Base-by-base conservation (phyloP, 2,888 invertebrate genomes). In the Cerastis rubricosa region DNA sequence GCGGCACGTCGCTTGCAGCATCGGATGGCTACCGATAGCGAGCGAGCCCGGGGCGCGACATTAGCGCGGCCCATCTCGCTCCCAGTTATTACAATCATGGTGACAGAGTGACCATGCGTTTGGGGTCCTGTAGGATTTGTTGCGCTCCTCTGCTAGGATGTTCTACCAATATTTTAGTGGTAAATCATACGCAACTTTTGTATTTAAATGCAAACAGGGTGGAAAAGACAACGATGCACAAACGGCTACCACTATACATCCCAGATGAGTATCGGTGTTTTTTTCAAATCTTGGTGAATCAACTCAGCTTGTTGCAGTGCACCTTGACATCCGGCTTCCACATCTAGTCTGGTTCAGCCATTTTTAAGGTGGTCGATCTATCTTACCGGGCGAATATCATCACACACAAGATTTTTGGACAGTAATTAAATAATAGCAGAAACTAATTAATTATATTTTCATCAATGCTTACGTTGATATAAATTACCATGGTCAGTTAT, bases 1-100 rank as follows among this genome's bases (percentile, higher is more conserved):
- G 92, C 91, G 90, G 90, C 89, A 84, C 80, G 91, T 87, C 86
- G 89, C 90, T 91, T 68, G 85, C 70, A 90, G 92, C 90, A 84
- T 81, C 70, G 80, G 83, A 85, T 75, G 87, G 93, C 94, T 94
- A 91, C 95, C 90, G 95, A 94, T 93, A 93, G 90, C 90, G 91
- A 90, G 92, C 89, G 90, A 86, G 93, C 94, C 93, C 87, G 91
- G 88, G 93, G 95, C 93, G 90, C 90, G 90, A 93, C 95, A 95
- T 96, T 95, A 95, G 93, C 93, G 93, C 92, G 89, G 91, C 92
- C 92, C 92, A 80, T 84, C 92, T 90, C 91, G 91, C 93, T 94
- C 89, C 92, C 90, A 90, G 92, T 93, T 91, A 92, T 93, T 93
- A 93, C 91, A 88, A 80, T 80, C 80, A 84, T 47, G 35, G 84